A percentile compares a stretch with the other conserved stretches of the same genome.
phyloP scores from a whole-genome alignment of 2,888 invertebrate species.

The Alloscopus bannaensis region DNA sequence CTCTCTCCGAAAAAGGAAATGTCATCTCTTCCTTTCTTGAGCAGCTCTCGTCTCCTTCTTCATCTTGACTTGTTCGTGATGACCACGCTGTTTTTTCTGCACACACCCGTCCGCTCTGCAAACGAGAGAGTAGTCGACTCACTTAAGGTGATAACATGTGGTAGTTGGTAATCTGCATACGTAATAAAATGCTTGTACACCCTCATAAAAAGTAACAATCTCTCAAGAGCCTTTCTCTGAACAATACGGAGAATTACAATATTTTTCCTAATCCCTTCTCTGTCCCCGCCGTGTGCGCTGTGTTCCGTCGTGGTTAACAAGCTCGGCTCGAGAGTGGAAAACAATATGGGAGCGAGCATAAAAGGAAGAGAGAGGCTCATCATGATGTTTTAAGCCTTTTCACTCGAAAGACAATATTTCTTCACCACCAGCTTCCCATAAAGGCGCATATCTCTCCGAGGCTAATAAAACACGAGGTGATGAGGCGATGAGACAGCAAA shows the following conservation, averaged over 20 bases:
- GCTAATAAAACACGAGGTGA: background rate
- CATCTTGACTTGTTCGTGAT: too few relatives aligned
- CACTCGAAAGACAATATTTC: background rate
- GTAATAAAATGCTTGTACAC: background rate
- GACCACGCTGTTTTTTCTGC: background rate
- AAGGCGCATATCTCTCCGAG: background rate
- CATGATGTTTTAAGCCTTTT: background rate
- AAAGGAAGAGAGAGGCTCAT: background rate
- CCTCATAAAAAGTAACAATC: background rate
- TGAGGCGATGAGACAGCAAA: conserved; percentile 23
- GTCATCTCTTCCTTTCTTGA: conserved; percentile 42
- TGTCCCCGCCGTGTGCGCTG: background rate
- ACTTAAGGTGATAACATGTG: conserved; percentile 5
- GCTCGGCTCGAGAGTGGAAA: conserved; percentile 47
- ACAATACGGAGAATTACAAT: conserved; percentile 25
- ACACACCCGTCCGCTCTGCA: too few relatives aligned
- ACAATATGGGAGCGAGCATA: conserved; percentile 19
- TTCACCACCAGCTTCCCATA: background rate
- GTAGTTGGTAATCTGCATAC: background rate
- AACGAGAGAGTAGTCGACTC: too few relatives aligned
- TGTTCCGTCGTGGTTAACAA: conserved; percentile 41
- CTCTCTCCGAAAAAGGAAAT: conserved; percentile 55
- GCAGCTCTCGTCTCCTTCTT: conserved; percentile 2
- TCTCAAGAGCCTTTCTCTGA: background rate
- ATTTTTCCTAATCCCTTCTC: conserved; percentile 12